phyloP scores from a whole-genome alignment of 2,797 vertebrate genomes.

The Pangasius mekongensis region DNA sequence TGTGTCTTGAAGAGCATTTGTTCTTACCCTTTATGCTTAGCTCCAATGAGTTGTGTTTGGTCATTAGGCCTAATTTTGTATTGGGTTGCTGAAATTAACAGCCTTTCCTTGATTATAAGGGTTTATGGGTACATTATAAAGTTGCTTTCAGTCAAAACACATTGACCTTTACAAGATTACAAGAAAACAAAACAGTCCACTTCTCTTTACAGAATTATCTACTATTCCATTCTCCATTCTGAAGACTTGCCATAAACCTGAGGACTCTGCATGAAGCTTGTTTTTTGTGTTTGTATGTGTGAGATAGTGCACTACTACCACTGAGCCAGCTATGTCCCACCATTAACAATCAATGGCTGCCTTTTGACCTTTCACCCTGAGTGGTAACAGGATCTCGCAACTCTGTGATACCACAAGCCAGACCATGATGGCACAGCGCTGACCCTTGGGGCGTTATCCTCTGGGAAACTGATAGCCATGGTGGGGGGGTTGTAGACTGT shows the following conservation, averaged over 20 bases:
- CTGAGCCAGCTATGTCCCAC: constrained; percentile 45
- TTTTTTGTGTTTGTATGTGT: constrained; percentile 50
- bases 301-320: constrained; percentile 51
- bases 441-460: constrained; percentile 62
- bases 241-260: constrained; percentile 31
- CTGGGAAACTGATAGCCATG: constrained; percentile 61
- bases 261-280: not conserved
- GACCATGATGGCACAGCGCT: constrained; percentile 59
- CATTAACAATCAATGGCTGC: constrained; percentile 68
- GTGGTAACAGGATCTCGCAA: constrained; percentile 70
- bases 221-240: constrained; percentile 23
- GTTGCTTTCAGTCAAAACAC: not conserved
- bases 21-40: not conserved
- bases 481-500: constrained; percentile 33
- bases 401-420: constrained; percentile 66
- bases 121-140: not conserved
- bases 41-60: not conserved
- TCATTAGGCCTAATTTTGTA: not conserved
- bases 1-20: not conserved
- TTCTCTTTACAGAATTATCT: not conserved
- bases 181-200: constrained; percentile 30
- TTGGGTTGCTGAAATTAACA: not conserved
- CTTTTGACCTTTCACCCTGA: constrained; percentile 71
- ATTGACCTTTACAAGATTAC: not conserved
- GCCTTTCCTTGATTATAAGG: not conserved